phyloP scores from a whole-genome alignment of 2,113 vertebrate species.

The Machaerirhynchus nigripectus region DNA sequence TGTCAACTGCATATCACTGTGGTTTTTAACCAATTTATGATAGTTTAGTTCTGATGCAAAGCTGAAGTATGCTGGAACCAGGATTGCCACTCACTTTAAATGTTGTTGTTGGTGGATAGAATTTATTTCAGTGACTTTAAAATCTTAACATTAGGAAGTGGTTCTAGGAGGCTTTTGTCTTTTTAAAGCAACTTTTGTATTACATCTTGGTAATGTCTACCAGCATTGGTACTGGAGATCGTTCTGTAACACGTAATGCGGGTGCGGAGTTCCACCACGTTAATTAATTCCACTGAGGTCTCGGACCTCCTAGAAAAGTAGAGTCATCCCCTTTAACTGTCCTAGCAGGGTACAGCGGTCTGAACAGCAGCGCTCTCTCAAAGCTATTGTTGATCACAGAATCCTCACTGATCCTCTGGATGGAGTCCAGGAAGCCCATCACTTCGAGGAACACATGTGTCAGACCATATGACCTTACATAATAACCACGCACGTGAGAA shows the following conservation, averaged over 20 bases:
- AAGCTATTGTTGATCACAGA: background rate
- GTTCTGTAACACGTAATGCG: accelerated
- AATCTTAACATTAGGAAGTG: background rate
- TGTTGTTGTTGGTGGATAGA: slow-evolving; percentile 31
- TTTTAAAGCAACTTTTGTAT: background rate
- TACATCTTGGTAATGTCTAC: background rate
- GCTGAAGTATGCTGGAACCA: slow-evolving; percentile 25
- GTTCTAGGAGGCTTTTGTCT: slow-evolving; percentile 12
- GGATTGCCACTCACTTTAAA: slow-evolving; percentile 36
- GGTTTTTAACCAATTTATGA: slow-evolving; percentile 56
- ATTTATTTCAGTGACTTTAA: slow-evolving; percentile 38
- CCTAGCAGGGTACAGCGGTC: background rate
- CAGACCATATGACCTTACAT: background rate
- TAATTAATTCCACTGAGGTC: background rate
- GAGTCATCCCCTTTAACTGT: background rate
- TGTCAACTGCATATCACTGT: background rate
- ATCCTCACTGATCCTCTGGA: background rate
- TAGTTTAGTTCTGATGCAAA: slow-evolving; percentile 51
- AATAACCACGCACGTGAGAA: background rate
- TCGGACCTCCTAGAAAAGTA: background rate
- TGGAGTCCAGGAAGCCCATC: background rate
- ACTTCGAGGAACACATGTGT: slow-evolving; percentile 13
- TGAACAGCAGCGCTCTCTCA: background rate
- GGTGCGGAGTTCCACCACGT: background rate
- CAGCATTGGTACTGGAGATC: background rate